Base-by-base conservation (phyloP, 1,140 invertebrate genomes). In the Brachionus rotundiformis region DNA sequence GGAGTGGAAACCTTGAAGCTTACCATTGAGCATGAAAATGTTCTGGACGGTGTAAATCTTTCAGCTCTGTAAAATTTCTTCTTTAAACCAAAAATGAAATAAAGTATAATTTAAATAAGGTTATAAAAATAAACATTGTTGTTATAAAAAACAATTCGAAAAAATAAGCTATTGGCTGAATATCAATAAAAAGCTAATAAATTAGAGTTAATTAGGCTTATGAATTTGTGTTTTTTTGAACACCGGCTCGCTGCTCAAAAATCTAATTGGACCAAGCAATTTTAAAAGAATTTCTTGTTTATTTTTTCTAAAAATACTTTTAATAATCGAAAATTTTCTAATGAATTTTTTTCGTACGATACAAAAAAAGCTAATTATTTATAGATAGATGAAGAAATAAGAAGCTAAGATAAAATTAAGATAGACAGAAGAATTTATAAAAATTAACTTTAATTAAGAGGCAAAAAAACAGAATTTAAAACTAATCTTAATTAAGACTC, bases 341-440 rank as follows among this genome's bases (percentile, higher is more conserved):
- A 73, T 73, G 36, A 73, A 44, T 73, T 73, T 44, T 71, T 39
- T 71, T 71, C 19, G 25, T 36, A 36, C 31, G 7, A 33, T 10
- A 36, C 16, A 7, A 39, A 73, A 25, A 73, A n/a, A 73, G 41
- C 11, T 31, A 73, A 73, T 73, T 23, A 44, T 27, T 23, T 25
- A 73, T 44, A 25, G 19, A 44, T 25, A 73, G 25, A 73, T 41
- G 25, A 44, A 73, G 19, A 73, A 44, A 71, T 16, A 33, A 71
- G 61, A 71, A 71, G 3, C 41, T 25, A 73, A 73, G 39, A 73
- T 44, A 73, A 73, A 73, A 44, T 39, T 71, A 36, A 73, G 63
- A 68, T 68, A 68, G 63, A 68, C 63, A 68, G 63, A 68, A 68
- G 63, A 68, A 68, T 68, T 68, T 68, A 68, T 63, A 63, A 63